A percentile compares a stretch with the other conserved stretches of the same genome.
Evolutionary conservation across 2,797 vertebrate species (phyloP).

Genomic region (Sebastes iracundus): DNA sequence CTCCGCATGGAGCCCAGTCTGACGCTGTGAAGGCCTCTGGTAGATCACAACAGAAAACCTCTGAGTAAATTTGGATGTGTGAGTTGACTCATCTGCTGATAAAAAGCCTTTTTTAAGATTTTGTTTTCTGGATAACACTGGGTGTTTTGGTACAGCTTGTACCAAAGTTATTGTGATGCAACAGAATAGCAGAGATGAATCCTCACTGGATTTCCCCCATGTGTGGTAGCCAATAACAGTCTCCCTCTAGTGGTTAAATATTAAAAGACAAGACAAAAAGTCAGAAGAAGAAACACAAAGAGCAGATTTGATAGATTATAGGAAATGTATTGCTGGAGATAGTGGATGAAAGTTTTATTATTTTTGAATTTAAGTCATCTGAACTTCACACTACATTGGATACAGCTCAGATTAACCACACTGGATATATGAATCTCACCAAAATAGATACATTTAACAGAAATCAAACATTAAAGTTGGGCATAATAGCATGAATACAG

Average conservation of each 20-base stretch:
- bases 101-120: not conserved
- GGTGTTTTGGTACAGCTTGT: not conserved
- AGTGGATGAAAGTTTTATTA: not conserved
- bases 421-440: not conserved
- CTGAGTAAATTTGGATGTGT: not conserved
- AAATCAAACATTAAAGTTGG: not conserved
- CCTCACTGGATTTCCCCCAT: not conserved
- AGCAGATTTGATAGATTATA: not conserved
- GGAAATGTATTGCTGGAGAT: not conserved
- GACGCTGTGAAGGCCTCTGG: conserved; percentile 1
- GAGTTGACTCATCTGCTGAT: not conserved
- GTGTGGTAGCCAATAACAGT: no score
- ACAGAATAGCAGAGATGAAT: not conserved
- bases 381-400: not conserved
- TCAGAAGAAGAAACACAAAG: not conserved
- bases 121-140: not conserved
- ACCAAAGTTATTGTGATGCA: not conserved
- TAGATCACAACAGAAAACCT: not conserved
- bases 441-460: not conserved
- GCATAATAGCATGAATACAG: not conserved
- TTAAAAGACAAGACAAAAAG: not conserved
- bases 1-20: not conserved
- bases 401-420: not conserved
- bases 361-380: not conserved
- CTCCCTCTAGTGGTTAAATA: not conserved